phyloP scores from a whole-genome alignment of 2,888 invertebrate genomes.

The Dicroscelio sp. region DNA sequence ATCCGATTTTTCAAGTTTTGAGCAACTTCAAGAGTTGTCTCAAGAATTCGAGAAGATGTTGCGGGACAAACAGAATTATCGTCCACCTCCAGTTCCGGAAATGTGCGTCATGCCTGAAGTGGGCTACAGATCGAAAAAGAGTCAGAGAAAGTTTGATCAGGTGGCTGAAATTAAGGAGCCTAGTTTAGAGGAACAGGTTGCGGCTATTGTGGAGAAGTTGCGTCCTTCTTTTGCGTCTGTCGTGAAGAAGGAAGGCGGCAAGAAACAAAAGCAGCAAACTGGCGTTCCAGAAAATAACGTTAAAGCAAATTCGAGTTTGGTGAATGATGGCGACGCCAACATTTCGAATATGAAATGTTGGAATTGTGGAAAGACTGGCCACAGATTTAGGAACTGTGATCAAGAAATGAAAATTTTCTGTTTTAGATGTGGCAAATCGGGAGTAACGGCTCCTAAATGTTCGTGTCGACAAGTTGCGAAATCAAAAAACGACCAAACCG shows the following conservation, averaged over 20 bases:
- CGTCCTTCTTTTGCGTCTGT: constrained; percentile 4
- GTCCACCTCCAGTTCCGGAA: constrained; percentile 45
- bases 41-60: background rate
- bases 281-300: background rate
- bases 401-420: constrained; percentile 15
- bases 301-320: background rate
- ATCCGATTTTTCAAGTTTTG: constrained; percentile 36
- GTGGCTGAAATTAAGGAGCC: background rate
- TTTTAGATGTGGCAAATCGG: constrained; percentile 19
- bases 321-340: background rate
- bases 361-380: constrained; percentile 38
- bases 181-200: background rate
- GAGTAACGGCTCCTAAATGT: background rate
- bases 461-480: background rate
- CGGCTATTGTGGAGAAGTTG: constrained; percentile 15
- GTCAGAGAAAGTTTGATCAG: background rate
- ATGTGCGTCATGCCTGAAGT: constrained; percentile 8
- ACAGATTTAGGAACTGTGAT: constrained; percentile 27
- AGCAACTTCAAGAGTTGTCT: constrained; percentile 5
- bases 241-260: background rate
- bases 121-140: background rate
- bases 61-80: constrained; percentile 21
- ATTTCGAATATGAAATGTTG: background rate
- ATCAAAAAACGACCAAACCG: constrained; percentile 25
- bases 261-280: background rate